Base-by-base conservation (phyloP, 1,140 invertebrate genomes). In the Drosophila fuyamai region DNA sequence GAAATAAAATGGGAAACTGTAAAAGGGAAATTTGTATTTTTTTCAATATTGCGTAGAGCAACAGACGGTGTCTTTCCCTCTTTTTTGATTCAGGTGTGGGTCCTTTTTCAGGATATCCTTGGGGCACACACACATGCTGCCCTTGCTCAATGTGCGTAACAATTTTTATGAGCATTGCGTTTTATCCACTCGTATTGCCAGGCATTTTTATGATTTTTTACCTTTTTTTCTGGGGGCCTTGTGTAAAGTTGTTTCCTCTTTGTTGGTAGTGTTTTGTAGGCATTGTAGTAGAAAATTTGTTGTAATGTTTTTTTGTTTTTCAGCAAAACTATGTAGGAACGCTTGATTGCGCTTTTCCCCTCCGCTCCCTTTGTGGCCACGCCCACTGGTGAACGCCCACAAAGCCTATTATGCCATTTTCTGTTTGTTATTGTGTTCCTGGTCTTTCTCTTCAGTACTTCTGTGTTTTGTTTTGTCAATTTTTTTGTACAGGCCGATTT, bases 111-210 rank as follows among this genome's bases (percentile, higher is more conserved):
- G 27, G 56, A 13, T 4, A 72, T 54, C 48, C 50, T 78, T 78
- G 60, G 47, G 76, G 47, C 38, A 51, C 54, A 38, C 81, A 54
- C 74, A 63, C 72, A 40, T 54, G 32, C 40, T 48, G 81, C 46
- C 61, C 73, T 58, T 72, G 80, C 84, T 76, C 84, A 89, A 88
- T 88, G 84, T 88, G 84, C 84, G 84, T 88, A 88, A 67, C 71
- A 78, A 84, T 84, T 88, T 89, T 78, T 89, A 84, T 89, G 84
- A 89, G 76, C 70, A 89, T 88, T 88, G 83, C 84, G 57, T 62
- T 84, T 72, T 70, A 71, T 71, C 63, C 67, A 56, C 63, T 67
- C 65, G 61, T 27, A 48, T 58, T 56, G 36, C 9, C 58, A 46
- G 51, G 74, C 48, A 66, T 86, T 85, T 76, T 86, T 78, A 86